These are phyloP conservation scores for Silvanus unidentatus DNA, from an alignment of 2,888 invertebrate species.

Conservation along the genomic window DNA sequence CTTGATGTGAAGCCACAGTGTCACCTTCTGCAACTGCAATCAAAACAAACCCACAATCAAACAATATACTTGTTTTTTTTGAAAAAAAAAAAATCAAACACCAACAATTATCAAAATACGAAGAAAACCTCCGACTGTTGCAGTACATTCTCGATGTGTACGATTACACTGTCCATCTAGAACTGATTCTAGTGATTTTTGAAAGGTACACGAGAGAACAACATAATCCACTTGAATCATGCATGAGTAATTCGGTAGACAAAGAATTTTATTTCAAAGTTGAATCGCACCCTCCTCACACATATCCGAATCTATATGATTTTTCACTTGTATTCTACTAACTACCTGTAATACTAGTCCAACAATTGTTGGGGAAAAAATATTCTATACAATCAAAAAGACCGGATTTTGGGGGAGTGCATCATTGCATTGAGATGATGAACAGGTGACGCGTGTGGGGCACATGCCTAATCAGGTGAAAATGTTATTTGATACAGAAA, in stretches of 20 bases:
- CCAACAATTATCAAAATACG: background rate
- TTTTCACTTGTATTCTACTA: no score
- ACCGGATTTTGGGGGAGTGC: no score
- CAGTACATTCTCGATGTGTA: background rate
- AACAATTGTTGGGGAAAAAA: no score
- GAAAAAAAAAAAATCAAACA: background rate
- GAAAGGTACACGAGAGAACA: background rate
- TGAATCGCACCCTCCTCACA: no score
- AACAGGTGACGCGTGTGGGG: slow-evolving; percentile 33
- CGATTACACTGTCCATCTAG: background rate
- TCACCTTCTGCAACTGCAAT: slow-evolving; percentile 52
- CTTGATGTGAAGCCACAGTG: slow-evolving; percentile 52
- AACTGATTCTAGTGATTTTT: no score
- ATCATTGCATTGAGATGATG: no score
- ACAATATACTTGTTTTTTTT: slow-evolving; percentile 7
- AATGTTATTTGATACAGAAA: no score
- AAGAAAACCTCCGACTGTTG: no score
- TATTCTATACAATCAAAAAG: no score
- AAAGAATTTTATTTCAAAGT: no score
- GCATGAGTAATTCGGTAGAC: slow-evolving; percentile 3
- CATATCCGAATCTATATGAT: no score
- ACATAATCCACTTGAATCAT: background rate
- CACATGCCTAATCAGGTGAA: slow-evolving; percentile 30
- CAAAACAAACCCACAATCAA: slow-evolving; percentile 22
- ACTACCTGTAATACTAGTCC: no score